Evolutionary conservation across 2,113 vertebrate genomes (phyloP), one percentile per base, ranked within the genome.

Genomic region (Neolamprologus cancellatus): DNA sequence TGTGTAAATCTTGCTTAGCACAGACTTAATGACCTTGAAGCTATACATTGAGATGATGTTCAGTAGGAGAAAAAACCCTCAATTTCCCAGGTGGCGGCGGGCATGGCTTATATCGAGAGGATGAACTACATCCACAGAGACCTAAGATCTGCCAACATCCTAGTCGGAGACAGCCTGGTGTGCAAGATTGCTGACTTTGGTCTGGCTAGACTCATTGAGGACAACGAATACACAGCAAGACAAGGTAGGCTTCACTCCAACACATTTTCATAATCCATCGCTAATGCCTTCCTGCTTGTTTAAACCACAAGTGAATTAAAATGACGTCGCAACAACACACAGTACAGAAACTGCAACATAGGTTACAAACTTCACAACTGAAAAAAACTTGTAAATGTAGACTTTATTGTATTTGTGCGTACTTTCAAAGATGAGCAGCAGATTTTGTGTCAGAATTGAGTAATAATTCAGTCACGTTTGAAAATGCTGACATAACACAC

Each of bases 121-220:
- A 99, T 99, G 99, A 99, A 99, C 96, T 99, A 99, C 83, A 99
- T 99, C 91, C 99, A 99, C 95, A 96, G 99, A 94, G 99, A 99
- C 54, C 96, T 99, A 89, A 96, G 99, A 13, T 99, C 99, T 20
- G 99, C 99, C 66, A 99, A 99, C 95, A 99, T 99, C 87, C 96
- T 99, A 3, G 99, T 99, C 41, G 99, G 98, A 14, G 99, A 99
- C 44, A 97, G 98, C 84, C 95, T 99, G 3, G 98, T 99, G 93
- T 99, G 99, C 95, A 99, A 99, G 96, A 99, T 99, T 54, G 99
- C 99, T 0, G 99, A 99, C 94, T 99, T 99, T 1, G 99, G 99
- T 80, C 92, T 99, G 95, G 99, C 99, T 79, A 95, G 99, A 48
- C 96, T 99, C 94, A 99, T 99, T 69, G 99, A 99, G 95, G 99